Evolutionary conservation across 1,140 invertebrate species (phyloP).

Genomic region (Tribolium castaneum): DNA sequence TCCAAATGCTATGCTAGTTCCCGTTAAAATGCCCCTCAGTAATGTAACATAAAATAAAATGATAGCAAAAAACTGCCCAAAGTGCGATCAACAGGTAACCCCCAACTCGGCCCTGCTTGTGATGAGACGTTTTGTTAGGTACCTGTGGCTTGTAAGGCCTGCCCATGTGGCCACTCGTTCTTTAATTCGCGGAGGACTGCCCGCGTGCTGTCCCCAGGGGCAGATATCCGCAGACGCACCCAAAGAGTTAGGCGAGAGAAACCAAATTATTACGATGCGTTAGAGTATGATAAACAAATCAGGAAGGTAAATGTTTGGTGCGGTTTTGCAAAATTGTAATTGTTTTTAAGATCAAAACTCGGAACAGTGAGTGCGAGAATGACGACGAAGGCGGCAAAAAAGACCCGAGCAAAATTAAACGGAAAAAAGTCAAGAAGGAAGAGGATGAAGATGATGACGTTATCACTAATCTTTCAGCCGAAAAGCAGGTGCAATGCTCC

Average conservation of each 20-base stretch:
- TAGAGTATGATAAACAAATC: constrained; percentile 79
- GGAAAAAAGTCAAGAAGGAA: constrained; percentile 69
- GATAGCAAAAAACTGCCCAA: constrained; percentile 72
- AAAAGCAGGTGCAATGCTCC: constrained; percentile 69
- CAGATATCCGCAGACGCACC: constrained; percentile 72
- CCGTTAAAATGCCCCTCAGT: not conserved
- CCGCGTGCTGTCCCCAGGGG: constrained; percentile 59
- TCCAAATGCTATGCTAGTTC: not conserved
- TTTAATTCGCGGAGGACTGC: constrained; percentile 75
- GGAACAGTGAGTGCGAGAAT: constrained; percentile 64
- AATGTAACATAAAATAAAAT: constrained; percentile 62
- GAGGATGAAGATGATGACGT: constrained; percentile 71
- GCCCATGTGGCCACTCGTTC: constrained; percentile 82
- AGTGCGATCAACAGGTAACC: constrained; percentile 71
- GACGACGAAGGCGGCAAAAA: constrained; percentile 66
- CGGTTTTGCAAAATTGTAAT: constrained; percentile 5
- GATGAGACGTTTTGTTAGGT: constrained; percentile 67
- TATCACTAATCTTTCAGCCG: constrained; percentile 66
- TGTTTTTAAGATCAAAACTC: constrained; percentile 64
- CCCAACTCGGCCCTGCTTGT: not conserved
- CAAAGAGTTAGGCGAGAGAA: constrained; percentile 81
- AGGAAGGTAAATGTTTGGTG: constrained; percentile 64
- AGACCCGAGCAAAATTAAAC: constrained; percentile 66
- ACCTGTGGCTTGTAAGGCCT: constrained; percentile 83
- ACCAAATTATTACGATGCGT: constrained; percentile 85